These are phyloP conservation scores for Amblyopsis rosae DNA, from an alignment of 2,113 vertebrate genomes.

Conservation along the genomic window DNA sequence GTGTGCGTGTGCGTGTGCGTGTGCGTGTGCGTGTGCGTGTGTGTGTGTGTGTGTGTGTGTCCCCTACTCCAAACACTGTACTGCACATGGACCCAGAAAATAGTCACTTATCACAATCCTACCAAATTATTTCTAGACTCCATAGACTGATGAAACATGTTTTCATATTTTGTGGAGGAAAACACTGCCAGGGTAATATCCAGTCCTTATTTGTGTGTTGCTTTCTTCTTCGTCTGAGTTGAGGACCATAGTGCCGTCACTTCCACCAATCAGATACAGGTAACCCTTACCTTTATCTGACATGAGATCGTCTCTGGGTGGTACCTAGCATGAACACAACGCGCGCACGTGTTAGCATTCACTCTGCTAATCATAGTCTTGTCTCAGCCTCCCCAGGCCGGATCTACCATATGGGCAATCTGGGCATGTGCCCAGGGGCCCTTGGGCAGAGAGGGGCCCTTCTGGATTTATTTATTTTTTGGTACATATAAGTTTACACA, in stretches of 20 bases:
- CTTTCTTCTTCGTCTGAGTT: slow-evolving; percentile 57
- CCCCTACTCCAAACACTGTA: too few species aligned
- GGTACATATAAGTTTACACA: too few species aligned
- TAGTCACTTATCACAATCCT: too few species aligned
- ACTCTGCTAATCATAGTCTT: background rate
- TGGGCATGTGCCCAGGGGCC: too few species aligned
- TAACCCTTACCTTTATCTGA: slow-evolving; percentile 10
- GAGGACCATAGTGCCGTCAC: slow-evolving; percentile 60
- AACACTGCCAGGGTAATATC: background rate
- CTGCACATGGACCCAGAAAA: too few species aligned
- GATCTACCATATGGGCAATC: too few species aligned
- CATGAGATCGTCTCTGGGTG: slow-evolving; percentile 64
- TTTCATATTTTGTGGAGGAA: background rate
- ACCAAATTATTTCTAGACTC: too few species aligned
- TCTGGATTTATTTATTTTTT: too few species aligned
- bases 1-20: background rate
- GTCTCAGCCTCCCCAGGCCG: too few species aligned
- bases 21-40: background rate
- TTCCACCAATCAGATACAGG: slow-evolving; percentile 70
- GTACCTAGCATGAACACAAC: slow-evolving; percentile 46
- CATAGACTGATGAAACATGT: background rate
- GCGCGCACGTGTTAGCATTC: too few species aligned
- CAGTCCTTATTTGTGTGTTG: background rate
- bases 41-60: background rate
- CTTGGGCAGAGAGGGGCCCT: too few species aligned